These are phyloP conservation scores for Brachypodius melanocephalos DNA, from an alignment of 2,113 vertebrate species.

Conservation along the genomic window DNA sequence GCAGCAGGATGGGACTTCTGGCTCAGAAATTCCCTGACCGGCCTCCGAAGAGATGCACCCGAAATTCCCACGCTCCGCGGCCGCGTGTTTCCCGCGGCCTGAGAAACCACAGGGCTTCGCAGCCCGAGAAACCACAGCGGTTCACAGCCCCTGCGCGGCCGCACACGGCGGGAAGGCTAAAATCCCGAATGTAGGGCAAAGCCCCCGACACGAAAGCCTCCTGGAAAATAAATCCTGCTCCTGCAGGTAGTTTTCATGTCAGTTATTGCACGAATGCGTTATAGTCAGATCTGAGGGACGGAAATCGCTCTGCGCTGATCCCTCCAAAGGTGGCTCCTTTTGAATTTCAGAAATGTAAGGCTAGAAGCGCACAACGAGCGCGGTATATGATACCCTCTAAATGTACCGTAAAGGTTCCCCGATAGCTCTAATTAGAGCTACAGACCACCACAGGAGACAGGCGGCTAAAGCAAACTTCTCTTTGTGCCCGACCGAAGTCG, in stretches of 20 bases:
- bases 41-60: not conserved
- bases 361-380: constrained; percentile 50
- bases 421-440: constrained; percentile 59
- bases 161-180: not conserved
- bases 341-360: constrained; percentile 67
- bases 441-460: constrained; percentile 66
- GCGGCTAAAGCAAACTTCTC: constrained; percentile 6
- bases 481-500: not conserved
- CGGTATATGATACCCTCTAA: constrained; percentile 49
- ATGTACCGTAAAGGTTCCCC: constrained; percentile 61
- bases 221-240: not conserved
- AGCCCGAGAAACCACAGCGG: not conserved
- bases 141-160: not conserved
- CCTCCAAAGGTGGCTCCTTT: constrained; percentile 50
- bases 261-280: not conserved
- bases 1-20: not conserved
- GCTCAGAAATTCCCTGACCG: not conserved
- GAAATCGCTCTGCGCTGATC: constrained; percentile 37
- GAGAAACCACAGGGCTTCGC: not conserved
- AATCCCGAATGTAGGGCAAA: not conserved
- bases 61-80: not conserved
- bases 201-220: not conserved
- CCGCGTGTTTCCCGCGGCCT: not conserved
- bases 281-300: constrained; percentile 37
- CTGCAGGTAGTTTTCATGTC: constrained; percentile 6